Evolutionary conservation across 2,888 invertebrate species (phyloP), one percentile per base, ranked within the genome.

Genomic region (Rhamnusium bicolor): DNA sequence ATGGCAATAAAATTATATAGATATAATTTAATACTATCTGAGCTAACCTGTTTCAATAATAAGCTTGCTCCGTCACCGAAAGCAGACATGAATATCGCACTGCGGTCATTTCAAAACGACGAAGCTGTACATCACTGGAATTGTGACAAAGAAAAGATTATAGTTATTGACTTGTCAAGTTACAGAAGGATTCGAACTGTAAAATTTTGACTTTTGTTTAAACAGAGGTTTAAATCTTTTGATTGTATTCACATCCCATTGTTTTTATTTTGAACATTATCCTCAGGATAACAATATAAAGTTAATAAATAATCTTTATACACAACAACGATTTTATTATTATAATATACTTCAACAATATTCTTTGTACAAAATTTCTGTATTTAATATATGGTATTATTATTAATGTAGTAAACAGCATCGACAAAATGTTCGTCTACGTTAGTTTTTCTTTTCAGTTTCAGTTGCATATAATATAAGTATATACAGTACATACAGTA

Each of bases 401-500:
- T 67, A 46, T 67, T 67, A 16, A 67, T 67, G 7, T 67, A 67
- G 12, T 67, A 67, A n/a, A 67, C 67, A 12, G 67, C 67, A 29
- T 67, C 67, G 24, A 67, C 67, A 29, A 56, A 67, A 10, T 27
- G 54, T 10, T 54, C 46, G 8, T 56, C 56, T 10, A 24, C 27
- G 16, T 47, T 46, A 65, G 76, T 75, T 68, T 75, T 80, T 18
- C 65, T 54, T 67, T 82, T 82, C 56, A 82, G 61, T 49, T 74
- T 74, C 53, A 82, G 49, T 61, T 82, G 81, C 5, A 72, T 67
- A 19, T 79, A 77, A 49, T 75, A 81, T 2, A 74, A n/a, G 54
- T 80, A 77, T 4, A 80, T 79, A 62, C 81, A 81, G 54, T 74
- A 76, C 62, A 80, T 74, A 75, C 81, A 82, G 60, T 81, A 82